Evolutionary conservation across 2,797 vertebrate genomes (phyloP), one percentile per base, ranked within the genome.

Genomic region (Acropternis orthonyx): DNA sequence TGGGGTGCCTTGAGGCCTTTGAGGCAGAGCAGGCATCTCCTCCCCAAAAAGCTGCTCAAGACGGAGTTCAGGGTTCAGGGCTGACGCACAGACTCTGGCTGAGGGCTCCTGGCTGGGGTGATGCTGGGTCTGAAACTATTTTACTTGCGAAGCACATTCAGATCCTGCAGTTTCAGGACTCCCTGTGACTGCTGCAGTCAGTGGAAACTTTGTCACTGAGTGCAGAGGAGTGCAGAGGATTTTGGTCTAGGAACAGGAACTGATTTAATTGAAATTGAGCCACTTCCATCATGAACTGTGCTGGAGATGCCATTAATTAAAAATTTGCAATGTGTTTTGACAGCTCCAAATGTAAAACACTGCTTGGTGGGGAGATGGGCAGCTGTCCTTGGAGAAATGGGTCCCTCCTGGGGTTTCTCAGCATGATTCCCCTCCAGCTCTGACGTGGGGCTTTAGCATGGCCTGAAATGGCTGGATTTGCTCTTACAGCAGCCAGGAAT

Each of bases 21-120:
- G 55, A 66, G 66, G 48, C 67, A 69, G 24, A 84, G 14, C 0
- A 0, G n/a, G 10, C 3, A 1, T 46, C 34, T 80, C 21, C 24
- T 85, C 32, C 4, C 5, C 26, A 16, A 67, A 88, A 36, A 7
- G 1, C 9, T 27, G 46, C 51, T 73, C 15, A 19, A 4, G 67
- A 13, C 20, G 0, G 4, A 84, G 54, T 32, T 72, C 59, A 54
- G 67, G 55, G 32, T 5, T 44, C 0, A 0, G 12, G 41, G 30
- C 34, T 71, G 72, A 34, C 55, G 36, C 48, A 59, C 43, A 81
- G 28, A 19, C 12, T n/a, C 19, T 24, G 12, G 12, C 44, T 59
- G 72, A 85, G 58, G 21, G 37, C 7, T 79, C 20, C 56, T 80
- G 71, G 37, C 46, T 8, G 5, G 10, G 12, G 2, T 66, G 34